Evolutionary conservation across 2,797 vertebrate genomes (phyloP).

Genomic region (Podarcis siculus): DNA sequence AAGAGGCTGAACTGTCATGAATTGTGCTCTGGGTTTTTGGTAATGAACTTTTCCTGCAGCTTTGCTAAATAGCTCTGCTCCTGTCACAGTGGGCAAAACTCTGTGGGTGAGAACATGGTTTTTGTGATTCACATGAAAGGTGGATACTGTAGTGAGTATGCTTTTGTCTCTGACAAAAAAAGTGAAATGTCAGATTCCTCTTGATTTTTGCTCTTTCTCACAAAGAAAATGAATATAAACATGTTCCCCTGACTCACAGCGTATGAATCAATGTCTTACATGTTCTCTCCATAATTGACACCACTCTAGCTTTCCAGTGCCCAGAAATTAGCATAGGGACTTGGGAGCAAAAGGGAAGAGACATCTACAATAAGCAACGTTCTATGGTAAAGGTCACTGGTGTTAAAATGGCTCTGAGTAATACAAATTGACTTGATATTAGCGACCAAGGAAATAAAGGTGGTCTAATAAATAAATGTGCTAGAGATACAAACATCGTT

Average conservation of each 20-base stretch:
- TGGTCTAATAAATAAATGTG: neutral
- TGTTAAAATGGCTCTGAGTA: neutral
- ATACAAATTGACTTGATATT: slow-evolving; percentile 32
- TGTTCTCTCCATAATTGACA: slow-evolving; percentile 45
- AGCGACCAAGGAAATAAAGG: neutral
- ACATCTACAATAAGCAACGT: slow-evolving; percentile 12
- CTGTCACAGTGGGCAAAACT: slow-evolving; percentile 46
- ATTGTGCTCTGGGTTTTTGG: slow-evolving; percentile 22
- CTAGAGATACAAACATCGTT: neutral
- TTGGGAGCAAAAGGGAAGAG: slow-evolving; percentile 19
- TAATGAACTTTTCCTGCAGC: slow-evolving; percentile 19
- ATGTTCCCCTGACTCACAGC: slow-evolving; percentile 46
- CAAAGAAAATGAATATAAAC: slow-evolving; percentile 52
- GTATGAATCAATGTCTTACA: slow-evolving; percentile 52
- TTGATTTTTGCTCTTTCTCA: slow-evolving; percentile 43
- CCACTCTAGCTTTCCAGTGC: slow-evolving; percentile 14
- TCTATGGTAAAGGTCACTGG: slow-evolving; percentile 24
- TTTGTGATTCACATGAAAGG: slow-evolving; percentile 65
- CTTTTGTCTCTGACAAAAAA: slow-evolving; percentile 47
- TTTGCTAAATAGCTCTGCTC: slow-evolving; percentile 19
- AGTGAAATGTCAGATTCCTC: slow-evolving; percentile 51
- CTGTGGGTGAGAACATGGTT: slow-evolving; percentile 58
- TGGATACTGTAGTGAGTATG: slow-evolving; percentile 48
- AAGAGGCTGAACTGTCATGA: slow-evolving; percentile 43
- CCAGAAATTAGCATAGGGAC: slow-evolving; percentile 55